phyloP scores from a whole-genome alignment of 2,113 vertebrate species.

The Probosciger aterrimus region DNA sequence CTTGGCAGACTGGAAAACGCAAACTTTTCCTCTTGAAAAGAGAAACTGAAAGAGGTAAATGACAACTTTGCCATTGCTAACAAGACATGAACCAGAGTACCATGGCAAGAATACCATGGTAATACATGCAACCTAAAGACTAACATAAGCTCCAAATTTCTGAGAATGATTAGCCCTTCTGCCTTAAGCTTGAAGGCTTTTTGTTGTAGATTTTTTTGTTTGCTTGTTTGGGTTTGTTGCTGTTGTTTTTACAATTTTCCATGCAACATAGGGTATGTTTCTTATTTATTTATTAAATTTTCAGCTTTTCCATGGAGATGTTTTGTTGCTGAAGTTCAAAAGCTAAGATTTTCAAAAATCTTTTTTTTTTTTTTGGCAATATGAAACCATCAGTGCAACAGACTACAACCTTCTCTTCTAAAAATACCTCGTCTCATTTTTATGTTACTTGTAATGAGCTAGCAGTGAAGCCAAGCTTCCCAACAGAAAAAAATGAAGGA shows the following conservation, averaged over 20 bases:
- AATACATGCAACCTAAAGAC: not conserved
- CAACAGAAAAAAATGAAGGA: not conserved
- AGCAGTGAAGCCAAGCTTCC: not conserved
- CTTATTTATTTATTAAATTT: not conserved
- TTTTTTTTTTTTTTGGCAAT: not conserved
- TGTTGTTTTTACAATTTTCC: not conserved
- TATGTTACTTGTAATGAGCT: not conserved
- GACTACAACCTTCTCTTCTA: not conserved
- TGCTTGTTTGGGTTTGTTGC: not conserved
- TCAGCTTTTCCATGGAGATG: not conserved
- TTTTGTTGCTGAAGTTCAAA: not conserved
- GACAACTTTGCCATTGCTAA: not conserved
- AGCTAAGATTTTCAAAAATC: not conserved
- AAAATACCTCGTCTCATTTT: not conserved
- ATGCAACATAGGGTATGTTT: not conserved
- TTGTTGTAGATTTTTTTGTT: not conserved
- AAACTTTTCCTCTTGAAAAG: not conserved
- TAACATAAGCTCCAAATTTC: not conserved
- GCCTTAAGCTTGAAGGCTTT: not conserved
- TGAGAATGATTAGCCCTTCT: not conserved
- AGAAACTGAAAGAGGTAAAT: not conserved
- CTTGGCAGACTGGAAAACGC: not conserved
- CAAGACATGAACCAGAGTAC: not conserved
- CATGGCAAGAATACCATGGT: accelerated
- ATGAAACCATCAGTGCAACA: not conserved